Base-by-base conservation (phyloP, 2,113 vertebrate genomes). In the Halichoerus grypus region DNA sequence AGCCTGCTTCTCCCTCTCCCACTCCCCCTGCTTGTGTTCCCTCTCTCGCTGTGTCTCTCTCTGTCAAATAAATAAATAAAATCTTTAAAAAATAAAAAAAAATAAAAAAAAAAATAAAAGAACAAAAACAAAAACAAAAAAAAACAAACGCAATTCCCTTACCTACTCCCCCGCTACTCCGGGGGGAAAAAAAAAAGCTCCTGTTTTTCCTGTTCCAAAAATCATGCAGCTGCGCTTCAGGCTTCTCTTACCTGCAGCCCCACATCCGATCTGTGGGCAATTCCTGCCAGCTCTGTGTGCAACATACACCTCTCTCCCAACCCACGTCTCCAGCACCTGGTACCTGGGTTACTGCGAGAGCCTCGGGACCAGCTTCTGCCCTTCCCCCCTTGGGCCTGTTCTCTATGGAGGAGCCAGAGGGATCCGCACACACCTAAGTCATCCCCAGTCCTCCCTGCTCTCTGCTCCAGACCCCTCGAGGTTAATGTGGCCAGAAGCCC, bases 201-300 rank as follows among this genome's bases (percentile, higher is more conserved):
- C 21, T 19, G 33, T 22, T 12, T 31, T 36, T 86, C 28, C 84
- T 6, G n/a, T 36, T 74, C 28, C 26, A 2, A 21, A 36, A 13
- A 24, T 3, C 69, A 5, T 0, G 12, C n/a, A 1, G 10, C 14
- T 2, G 3, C 24, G 10, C 13, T 36, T 3, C 19, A 14, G 1
- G 15, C 49, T 57, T 31, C 39, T n/a, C 57, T 46, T 0, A 12
- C 59, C 31, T 46, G 3, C 31, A 18, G 72, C 46, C 46, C 39
- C 57, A 12, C 33, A 4, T 1, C 4, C 1, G 1, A 1, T 0
- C 21, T 0, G 22, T 1, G 0, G 0, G 28, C 12, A 0, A 7
- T 1, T 36, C 18, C 14, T 0, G 3, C 18, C 7, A 0, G 26
- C 49, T 67, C 8, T 31, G 0, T 18, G n/a, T 24, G 36, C 31